Percentiles rank a stretch among this genome's conserved stretches.
These are phyloP conservation scores for Scaptomyza parva DNA, from an alignment of 2,888 invertebrate genomes.

Conservation along the genomic window DNA sequence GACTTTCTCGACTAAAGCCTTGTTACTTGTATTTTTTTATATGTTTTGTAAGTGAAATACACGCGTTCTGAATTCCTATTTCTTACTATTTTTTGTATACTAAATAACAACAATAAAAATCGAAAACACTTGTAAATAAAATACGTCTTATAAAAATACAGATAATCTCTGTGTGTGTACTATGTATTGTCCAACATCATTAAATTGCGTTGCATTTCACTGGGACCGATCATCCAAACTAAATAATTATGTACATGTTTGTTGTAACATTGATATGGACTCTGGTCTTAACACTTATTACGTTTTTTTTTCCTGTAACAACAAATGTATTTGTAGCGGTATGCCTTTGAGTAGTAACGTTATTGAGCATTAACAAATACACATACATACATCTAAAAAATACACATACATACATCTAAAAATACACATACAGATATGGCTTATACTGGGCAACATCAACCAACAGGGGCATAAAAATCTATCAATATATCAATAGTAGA, in stretches of 20 bases:
- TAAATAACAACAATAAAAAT: constrained; percentile 57
- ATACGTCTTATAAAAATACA: constrained; percentile 76
- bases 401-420: constrained; percentile 17
- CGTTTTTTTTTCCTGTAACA: constrained; percentile 6
- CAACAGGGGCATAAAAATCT: constrained; percentile 8
- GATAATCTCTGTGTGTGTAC: constrained; percentile 57
- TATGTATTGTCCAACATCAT: constrained; percentile 73
- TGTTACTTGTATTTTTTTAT: no score
- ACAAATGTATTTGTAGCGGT: neutral
- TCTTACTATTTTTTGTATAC: constrained; percentile 35
- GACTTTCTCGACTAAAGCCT: no score
- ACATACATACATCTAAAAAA: constrained; percentile 7
- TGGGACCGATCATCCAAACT: constrained; percentile 6
- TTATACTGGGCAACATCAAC: constrained; percentile 16
- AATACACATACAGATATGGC: constrained; percentile 11
- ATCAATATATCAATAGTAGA: neutral
- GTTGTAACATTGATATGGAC: constrained; percentile 23
- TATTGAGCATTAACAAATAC: constrained; percentile 49
- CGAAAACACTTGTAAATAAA: constrained; percentile 59
- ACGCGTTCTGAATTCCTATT: constrained; percentile 28
- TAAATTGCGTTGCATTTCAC: constrained; percentile 51
- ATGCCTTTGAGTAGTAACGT: constrained; percentile 49
- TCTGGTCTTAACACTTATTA: constrained; percentile 10
- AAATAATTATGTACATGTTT: neutral
- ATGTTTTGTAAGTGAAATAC: constrained; percentile 42